phyloP scores from a whole-genome alignment of 2,797 vertebrate species.

The Diplodus puntazzo region DNA sequence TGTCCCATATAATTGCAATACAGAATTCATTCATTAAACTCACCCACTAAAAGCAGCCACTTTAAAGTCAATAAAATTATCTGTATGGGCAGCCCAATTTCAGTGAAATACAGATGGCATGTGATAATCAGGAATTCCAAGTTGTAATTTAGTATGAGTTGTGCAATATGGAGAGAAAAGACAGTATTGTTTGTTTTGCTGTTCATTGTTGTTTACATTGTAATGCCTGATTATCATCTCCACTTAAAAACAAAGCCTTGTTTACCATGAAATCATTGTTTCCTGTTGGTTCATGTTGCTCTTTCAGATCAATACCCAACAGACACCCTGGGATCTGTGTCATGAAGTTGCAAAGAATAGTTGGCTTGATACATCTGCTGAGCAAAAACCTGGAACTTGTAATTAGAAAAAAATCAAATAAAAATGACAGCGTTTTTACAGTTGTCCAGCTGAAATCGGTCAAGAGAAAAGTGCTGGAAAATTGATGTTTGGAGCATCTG shows the following conservation, averaged over 20 bases:
- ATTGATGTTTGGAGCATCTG: constrained; percentile 6
- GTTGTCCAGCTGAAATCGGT: constrained; percentile 24
- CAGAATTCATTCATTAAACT: constrained; percentile 43
- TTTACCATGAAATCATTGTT: constrained; percentile 52
- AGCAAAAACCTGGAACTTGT: constrained; percentile 23
- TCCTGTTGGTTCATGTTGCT: constrained; percentile 50
- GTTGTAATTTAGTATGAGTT: constrained; percentile 64
- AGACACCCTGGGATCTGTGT: constrained; percentile 15
- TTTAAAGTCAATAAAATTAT: constrained; percentile 42
- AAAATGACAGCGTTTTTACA: constrained; percentile 1
- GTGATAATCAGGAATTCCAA: constrained; percentile 74
- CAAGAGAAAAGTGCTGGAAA: not conserved
- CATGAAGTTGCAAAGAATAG: constrained; percentile 7
- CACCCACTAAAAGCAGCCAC: constrained; percentile 43
- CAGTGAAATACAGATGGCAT: constrained; percentile 55
- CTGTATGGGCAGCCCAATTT: constrained; percentile 48
- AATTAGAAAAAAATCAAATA: constrained; percentile 5
- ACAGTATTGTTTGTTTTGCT: constrained; percentile 72
- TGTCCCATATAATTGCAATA: constrained; percentile 49
- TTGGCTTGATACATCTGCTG: constrained; percentile 2
- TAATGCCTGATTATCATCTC: constrained; percentile 69
- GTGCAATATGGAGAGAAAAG: constrained; percentile 74
- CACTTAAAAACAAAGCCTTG: constrained; percentile 57
- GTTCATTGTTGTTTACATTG: constrained; percentile 74
- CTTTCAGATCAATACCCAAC: constrained; percentile 28